Percentiles rank a stretch among this genome's conserved stretches.
Evolutionary conservation across 1,140 invertebrate species (phyloP).

Genomic region (Drosophila takahashii): DNA sequence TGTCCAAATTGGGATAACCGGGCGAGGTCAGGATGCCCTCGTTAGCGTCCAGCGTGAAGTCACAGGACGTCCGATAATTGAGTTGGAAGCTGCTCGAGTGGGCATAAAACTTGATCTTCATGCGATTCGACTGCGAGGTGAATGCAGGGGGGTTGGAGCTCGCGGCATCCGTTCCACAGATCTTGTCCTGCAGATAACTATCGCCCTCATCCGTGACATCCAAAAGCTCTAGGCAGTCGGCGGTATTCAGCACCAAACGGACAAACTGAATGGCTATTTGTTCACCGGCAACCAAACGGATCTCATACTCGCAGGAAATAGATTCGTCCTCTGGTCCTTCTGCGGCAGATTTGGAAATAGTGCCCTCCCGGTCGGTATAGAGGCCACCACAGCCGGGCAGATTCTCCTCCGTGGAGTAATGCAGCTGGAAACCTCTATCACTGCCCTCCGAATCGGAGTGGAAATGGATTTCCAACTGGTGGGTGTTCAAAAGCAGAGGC

Average conservation of each 20-base stretch:
- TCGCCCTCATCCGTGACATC: constrained; percentile 28
- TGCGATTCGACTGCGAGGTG: constrained; percentile 50
- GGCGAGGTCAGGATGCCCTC: constrained; percentile 44
- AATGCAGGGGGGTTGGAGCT: constrained; percentile 9
- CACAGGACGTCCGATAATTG: constrained; percentile 53
- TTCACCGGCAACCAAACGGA: constrained; percentile 52
- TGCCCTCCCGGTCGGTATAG: constrained; percentile 86
- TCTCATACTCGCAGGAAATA: constrained; percentile 74
- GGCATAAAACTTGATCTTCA: constrained; percentile 53
- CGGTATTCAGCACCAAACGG: constrained; percentile 23
- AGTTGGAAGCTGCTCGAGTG: constrained; percentile 33
- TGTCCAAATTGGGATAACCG: constrained; percentile 52
- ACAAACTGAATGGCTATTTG: constrained; percentile 43
- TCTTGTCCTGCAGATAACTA: constrained; percentile 42
- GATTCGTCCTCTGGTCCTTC: not conserved
- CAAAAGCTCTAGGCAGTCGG: constrained; percentile 69
- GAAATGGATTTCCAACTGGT: constrained; percentile 89
- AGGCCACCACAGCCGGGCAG: constrained; percentile 93
- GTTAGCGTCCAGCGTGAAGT: constrained; percentile 27
- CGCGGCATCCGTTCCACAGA: constrained; percentile 47
- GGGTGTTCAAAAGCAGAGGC: constrained; percentile 89
- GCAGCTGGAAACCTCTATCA: constrained; percentile 92
- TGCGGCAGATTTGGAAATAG: constrained; percentile 81
- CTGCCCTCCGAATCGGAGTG: constrained; percentile 89
- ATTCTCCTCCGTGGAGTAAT: constrained; percentile 89